A percentile compares a stretch with the other conserved stretches of the same genome.
These are phyloP conservation scores for Patella depressa DNA, from an alignment of 2,888 invertebrate genomes.

Conservation along the genomic window DNA sequence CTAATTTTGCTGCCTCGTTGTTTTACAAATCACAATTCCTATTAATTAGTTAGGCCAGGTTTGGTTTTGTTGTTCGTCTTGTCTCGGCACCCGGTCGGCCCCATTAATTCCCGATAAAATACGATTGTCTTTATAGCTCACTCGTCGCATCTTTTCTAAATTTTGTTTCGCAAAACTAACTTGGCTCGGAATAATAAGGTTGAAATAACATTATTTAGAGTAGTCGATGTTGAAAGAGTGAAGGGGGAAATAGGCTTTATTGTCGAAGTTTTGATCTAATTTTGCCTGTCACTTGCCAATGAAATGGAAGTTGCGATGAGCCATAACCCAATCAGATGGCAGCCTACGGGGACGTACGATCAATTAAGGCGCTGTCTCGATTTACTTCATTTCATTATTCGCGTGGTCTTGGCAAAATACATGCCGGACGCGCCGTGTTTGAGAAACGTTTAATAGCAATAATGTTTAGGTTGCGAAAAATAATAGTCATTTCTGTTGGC, in stretches of 20 bases:
- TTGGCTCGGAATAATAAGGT: conserved; percentile 34
- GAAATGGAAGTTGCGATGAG: conserved; percentile 24
- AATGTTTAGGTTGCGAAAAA: conserved; percentile 31
- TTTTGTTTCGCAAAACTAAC: neutral
- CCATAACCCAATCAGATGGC: conserved; percentile 31
- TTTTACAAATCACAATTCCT: conserved; percentile 33
- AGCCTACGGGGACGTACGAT: conserved; percentile 36
- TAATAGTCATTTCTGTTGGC: conserved; percentile 30
- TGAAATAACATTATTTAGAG: conserved; percentile 39
- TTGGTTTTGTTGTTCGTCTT: conserved; percentile 26
- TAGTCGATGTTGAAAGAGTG: conserved; percentile 29
- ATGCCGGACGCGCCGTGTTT: conserved; percentile 14
- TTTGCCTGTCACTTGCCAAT: conserved; percentile 37
- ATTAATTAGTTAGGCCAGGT: conserved; percentile 36
- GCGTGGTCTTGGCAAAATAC: conserved; percentile 38
- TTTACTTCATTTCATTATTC: conserved; percentile 39
- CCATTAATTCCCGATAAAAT: conserved; percentile 37
- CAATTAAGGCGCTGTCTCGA: conserved; percentile 35
- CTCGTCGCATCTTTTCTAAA: conserved; percentile 30
- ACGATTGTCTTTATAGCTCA: conserved; percentile 37
- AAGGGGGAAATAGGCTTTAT: conserved; percentile 33
- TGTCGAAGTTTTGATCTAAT: conserved; percentile 37
- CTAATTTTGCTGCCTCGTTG: conserved; percentile 24
- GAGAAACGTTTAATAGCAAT: conserved; percentile 24
- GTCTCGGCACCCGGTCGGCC: conserved; percentile 29